Base-by-base conservation (phyloP, 2,888 invertebrate genomes). In the Exocentrus adspersus region DNA sequence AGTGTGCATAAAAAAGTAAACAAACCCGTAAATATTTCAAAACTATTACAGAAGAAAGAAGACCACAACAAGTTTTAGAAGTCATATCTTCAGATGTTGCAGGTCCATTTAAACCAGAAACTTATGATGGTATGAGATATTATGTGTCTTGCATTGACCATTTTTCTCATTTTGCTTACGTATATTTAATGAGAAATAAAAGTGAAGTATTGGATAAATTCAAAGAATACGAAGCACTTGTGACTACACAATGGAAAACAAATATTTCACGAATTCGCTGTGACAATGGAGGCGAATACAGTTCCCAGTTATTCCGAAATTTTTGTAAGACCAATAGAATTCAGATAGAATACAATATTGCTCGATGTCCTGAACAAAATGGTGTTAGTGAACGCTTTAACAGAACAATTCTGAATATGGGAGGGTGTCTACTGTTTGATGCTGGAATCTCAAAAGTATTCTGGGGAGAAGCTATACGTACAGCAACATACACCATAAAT, bases 251-350 rank as follows among this genome's bases (percentile, higher is more conserved):
- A 56, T 57, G 60, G 56, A 43, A 37, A 21, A 42, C 17, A 9
- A 61, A 54, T 37, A 41, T 64, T 41, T 17, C 57, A 45, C 42
- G 28, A 50, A 21, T 64, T 14, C 45, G 67, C 16, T 67, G 64
- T 45, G 62, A 64, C 17, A 67, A 67, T 54, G 67, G 68, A 7
- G 64, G 67, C n/a, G 70, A 70, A 48, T 69, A 63, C 28, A 14
- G 21, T 10, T 59, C 61, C 2, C 58, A 46, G 28, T 48, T 51
- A 37, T 65, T 71, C 24, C 57, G 57, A 59, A 28, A 43, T 10
- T 69, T 63, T 52, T 70, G 68, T 59, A 20, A 45, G 30, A 30
- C 61, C n/a, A 62, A 67, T 19, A 65, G 68, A 1, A 70, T 70
- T 12, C 19, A 30, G 14, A 45, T 65, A 1, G 19, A 67, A 43